Evolutionary conservation across 1,140 invertebrate genomes (phyloP), one percentile per base, ranked within the genome.

Genomic region (Calosoma granatense): DNA sequence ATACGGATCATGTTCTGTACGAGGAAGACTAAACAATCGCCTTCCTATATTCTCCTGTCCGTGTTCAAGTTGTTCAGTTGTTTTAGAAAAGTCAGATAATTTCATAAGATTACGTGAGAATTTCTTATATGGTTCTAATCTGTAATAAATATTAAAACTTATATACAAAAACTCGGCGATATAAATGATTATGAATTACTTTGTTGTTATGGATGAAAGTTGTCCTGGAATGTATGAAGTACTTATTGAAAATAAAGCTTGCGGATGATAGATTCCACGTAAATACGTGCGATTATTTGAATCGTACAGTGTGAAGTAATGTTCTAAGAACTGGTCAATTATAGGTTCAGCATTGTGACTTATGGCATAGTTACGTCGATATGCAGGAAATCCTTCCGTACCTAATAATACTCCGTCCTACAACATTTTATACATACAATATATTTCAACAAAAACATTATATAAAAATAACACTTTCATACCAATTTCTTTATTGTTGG

Each of bases 271-370:
- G 0, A 92, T 88, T 57, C 87, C 82, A 6, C 87, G 64, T 26
- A 96, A 66, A 0, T 80, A 75, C 59, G 86, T 81, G n/a, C 91
- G 75, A 63, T 86, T 84, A 11, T 81, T 82, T 14, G 83, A 84
- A 74, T 95, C 93, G 67, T 87, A 96, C 36, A 93, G 80, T 0
- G 77, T 78, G 62, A 88, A 94, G 72, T 88, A 94, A 68, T 90
- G 85, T 56, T 90, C 82, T 11, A 92, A 66, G 70, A 93, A 92
- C 55, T 83, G 80, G 43, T 81, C 76, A 0, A 88, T 84, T 19
- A 92, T 75, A 36, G 78, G 76, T 58, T 81, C 78, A 1, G 80
- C 84, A 36, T 81, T 75, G 0, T 71, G 67, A 60, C 85, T 78
- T 36, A 81, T 78, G 54, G 85, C 73, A 66, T 82, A 92, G 1